Evolutionary conservation across 2,888 invertebrate genomes (phyloP), one percentile per base, ranked within the genome.

Genomic region (Apotomis turbidana): DNA sequence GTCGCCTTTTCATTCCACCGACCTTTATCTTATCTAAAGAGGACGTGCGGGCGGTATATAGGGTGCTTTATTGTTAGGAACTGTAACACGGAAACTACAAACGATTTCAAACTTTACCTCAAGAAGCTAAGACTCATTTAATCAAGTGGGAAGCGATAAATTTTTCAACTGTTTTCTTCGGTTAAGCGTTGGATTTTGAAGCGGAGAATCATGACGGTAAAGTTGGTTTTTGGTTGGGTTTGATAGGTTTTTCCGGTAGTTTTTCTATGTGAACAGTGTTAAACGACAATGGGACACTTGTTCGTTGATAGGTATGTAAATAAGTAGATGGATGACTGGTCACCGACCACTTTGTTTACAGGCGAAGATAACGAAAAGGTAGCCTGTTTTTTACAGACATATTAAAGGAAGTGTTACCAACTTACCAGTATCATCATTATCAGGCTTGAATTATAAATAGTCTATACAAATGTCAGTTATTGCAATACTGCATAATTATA

Each of bases 21-120:
- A 87, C 88, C 89, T 87, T 90, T 93, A 93, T 93, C 93, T 93
- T 90, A 93, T 93, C 93, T 90, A 93, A 90, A 91, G 91, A 93
- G 93, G 93, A 93, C 93, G 93, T 93, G 91, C 92, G 93, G 92
- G 91, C 83, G 85, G 86, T 86, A 87, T 86, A 88, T 88, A 87
- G 84, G 83, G 87, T 85, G 82, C 85, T 83, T 87, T 87, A 87
- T 87, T 90, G 89, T 89, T 83, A 80, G 81, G 80, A 84, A 86
- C 86, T 77, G 81, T 81, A 76, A 73, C 61, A 38, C 15, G 13
- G 5, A 54, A 0, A 5, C 1, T 41, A 3, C 74, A 79, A 61
- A 13, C 49, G 0, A 87, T 73, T 75, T 71, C 77, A 6, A 76
- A 83, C 83, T 77, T 27, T 85, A 81, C 73, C 0, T 0, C 0